Evolutionary conservation across 2,113 vertebrate species (phyloP).

Genomic region (Microcebus jonahi): DNA sequence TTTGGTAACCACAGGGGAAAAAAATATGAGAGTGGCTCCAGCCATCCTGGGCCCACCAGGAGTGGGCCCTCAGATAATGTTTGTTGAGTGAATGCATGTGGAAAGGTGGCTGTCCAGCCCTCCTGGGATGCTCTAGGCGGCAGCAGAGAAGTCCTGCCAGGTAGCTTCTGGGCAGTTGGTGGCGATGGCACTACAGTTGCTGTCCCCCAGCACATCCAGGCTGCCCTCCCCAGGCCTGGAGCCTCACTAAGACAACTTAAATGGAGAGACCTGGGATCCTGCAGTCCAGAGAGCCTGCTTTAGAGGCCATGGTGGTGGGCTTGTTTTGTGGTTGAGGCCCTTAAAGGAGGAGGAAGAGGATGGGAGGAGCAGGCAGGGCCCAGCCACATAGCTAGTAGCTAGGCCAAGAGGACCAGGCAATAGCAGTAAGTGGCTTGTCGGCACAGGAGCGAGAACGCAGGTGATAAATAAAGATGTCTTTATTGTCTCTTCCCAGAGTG

Average conservation of each 20-base stretch:
- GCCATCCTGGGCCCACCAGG: conserved; percentile 81
- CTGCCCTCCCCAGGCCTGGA: not conserved
- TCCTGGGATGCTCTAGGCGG: not conserved
- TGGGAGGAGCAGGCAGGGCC: not conserved
- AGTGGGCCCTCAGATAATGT: conserved; percentile 74
- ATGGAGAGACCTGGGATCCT: not conserved
- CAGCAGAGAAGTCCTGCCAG: not conserved
- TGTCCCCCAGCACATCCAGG: not conserved
- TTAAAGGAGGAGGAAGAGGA: not conserved
- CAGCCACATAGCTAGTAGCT: not conserved
- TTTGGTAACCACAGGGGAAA: not conserved
- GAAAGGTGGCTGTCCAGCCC: not conserved
- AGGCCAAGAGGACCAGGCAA: not conserved
- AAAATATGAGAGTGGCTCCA: not conserved
- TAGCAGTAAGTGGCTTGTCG: not conserved
- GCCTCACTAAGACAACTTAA: not conserved
- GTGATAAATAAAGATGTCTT: not conserved
- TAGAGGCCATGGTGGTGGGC: not conserved
- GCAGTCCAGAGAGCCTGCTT: not conserved
- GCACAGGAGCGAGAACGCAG: not conserved
- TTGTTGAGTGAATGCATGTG: conserved; percentile 80
- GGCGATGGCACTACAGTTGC: accelerated
- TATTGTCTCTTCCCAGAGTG: conserved; percentile 23
- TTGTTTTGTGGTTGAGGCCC: not conserved
- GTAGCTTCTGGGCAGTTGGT: not conserved